Base-by-base conservation (phyloP, 2,888 invertebrate species). In the Barypeithes pellucidus region DNA sequence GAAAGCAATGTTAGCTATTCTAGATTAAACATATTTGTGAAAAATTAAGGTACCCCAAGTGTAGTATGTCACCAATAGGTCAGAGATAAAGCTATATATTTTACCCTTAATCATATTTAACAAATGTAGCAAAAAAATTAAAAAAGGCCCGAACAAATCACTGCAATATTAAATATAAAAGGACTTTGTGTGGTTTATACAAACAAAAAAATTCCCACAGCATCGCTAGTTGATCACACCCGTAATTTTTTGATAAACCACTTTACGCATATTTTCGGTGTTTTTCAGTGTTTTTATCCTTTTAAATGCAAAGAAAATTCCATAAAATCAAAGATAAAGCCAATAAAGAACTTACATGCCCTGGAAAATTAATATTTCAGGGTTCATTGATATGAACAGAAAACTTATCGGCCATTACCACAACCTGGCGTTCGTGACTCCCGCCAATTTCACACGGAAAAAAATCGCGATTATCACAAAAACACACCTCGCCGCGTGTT, bases 391-490 rank as follows among this genome's bases (percentile, higher is more conserved):
- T 45, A 62, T 50, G 72, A 57, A 61, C 57, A 43, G 60, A 69
- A 72, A 54, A 67, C 41, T 50, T 63, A 75, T 75, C 75, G 75
- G 75, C 75, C 75, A 75, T 75, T 75, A 75, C 66, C 71, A 70
- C 67, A 41, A 43, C 68, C 36, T 60, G 75, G 71, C 75, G 71
- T 72, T 72, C 62, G 63, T 61, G 71, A 41, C 71, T 75, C 75
- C 67, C 71, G 75, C 75, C 75, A 75, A 75, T 72, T 70, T 43
- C 57, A 36, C 63, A 36, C 20, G 24, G 24, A 62, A 67, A 72
- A 68, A 72, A 54, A 43, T 43, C 63, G 39, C 20, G 67, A 54
- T 75, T 71, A 61, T 71, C 71, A 71, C 75, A 67, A 71, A 75
- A 71, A 72, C 70, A 65, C 67, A 62, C 62, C 39, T 14, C 57